These are phyloP conservation scores for Ptiloglossa arizonensis DNA, from an alignment of 1,140 invertebrate species.

Conservation along the genomic window DNA sequence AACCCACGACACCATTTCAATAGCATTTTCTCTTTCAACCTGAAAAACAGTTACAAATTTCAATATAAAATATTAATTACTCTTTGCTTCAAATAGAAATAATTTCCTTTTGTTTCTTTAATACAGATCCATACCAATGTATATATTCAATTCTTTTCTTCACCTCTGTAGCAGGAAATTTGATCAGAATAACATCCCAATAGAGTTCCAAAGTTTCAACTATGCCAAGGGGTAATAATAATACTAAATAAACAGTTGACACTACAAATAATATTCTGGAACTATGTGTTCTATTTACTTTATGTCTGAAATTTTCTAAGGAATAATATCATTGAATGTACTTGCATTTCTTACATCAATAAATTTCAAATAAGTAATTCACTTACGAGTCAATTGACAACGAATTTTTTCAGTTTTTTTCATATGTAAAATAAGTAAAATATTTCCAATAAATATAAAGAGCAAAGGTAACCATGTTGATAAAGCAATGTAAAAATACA, in stretches of 20 bases:
- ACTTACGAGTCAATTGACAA: conserved; percentile 69
- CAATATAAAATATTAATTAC: background rate
- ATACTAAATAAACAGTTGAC: conserved; percentile 74
- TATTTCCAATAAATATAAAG: conserved; percentile 75
- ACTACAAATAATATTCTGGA: conserved; percentile 67
- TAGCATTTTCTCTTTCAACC: conserved; percentile 73
- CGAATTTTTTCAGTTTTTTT: conserved; percentile 66
- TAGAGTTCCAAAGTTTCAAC: conserved; percentile 76
- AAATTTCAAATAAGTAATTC: background rate
- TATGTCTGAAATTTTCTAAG: conserved; percentile 59
- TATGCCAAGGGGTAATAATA: conserved; percentile 74
- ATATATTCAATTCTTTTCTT: conserved; percentile 64
- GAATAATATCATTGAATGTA: conserved; percentile 31
- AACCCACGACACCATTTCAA: conserved; percentile 72
- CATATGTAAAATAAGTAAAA: conserved; percentile 72
- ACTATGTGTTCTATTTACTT: conserved; percentile 57
- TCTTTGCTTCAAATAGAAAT: background rate
- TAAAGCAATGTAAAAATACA: conserved; percentile 75
- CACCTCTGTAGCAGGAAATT: conserved; percentile 53
- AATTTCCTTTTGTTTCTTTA: background rate
- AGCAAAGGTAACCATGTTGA: conserved; percentile 76
- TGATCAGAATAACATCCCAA: conserved; percentile 71
- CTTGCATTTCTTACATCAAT: background rate
- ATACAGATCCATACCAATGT: conserved; percentile 63
- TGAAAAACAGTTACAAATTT: conserved; percentile 44